Percentiles rank a stretch among this genome's conserved stretches.
phyloP scores from a whole-genome alignment of 2,797 vertebrate genomes.

The Manis pentadactyla region DNA sequence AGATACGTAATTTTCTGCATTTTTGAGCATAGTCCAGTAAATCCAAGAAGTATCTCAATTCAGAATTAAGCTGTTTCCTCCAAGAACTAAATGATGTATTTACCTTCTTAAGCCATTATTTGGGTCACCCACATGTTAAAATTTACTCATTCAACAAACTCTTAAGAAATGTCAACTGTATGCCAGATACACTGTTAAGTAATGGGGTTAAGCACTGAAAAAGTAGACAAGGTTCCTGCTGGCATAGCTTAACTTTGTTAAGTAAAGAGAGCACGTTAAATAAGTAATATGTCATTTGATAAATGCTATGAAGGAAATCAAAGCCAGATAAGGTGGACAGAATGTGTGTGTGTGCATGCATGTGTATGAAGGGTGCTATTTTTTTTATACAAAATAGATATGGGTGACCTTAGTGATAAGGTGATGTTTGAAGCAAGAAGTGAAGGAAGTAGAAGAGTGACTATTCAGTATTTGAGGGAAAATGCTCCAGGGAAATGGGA shows the following conservation, averaged over 20 bases:
- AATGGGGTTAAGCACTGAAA: neutral
- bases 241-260: neutral
- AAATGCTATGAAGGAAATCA: neutral
- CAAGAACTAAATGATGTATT: neutral
- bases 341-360: neutral
- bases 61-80: constrained; percentile 8
- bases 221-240: neutral
- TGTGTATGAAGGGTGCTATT: neutral
- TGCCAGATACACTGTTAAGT: neutral
- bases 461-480: neutral
- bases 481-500: neutral
- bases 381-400: neutral
- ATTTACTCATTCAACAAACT: constrained; percentile 32
- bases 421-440: neutral
- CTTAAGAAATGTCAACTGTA: neutral
- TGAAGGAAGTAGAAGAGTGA: neutral
- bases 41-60: neutral
- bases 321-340: neutral
- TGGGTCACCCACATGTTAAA: neutral
- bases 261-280: neutral
- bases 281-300: neutral
- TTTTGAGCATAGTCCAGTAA: neutral
- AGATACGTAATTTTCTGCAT: neutral
- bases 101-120: neutral
- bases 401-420: neutral